Evolutionary conservation across 2,888 invertebrate genomes (phyloP), one percentile per base, ranked within the genome.

Genomic region (Smittia sp.): DNA sequence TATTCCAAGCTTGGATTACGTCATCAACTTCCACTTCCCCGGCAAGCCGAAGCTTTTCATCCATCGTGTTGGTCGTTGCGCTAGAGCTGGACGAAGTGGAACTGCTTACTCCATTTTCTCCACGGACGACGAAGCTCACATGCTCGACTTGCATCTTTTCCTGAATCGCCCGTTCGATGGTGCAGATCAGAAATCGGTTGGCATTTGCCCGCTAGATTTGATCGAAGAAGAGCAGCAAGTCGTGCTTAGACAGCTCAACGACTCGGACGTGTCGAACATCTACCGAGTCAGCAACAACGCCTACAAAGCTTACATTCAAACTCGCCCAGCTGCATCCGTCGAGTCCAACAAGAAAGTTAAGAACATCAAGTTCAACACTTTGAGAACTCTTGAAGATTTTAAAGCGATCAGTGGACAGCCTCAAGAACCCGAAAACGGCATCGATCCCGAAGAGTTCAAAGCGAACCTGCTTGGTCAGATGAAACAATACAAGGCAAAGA

Each of bases 11-110:
- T 83, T 99, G 76, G 98, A 99, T 79, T 94, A 91, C 76, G 98
- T 98, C 39, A 92, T 99, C 73, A 99, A 99, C 82, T 93, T 90
- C 78, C 93, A 98, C 85, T 99, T 99, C 80, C 98, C 99, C 0
- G 92, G 95, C 0, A 98, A 96, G 81, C 89, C 96, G 0, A 99
- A 99, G 83, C 85, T 99, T 22, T 99, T 98, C 83, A 93, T 99
- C 25, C 99, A 99, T 83, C 87, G 99, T 86, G 99, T 98, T 75
- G 98, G 91, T 76, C 90, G 99, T 75, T 98, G 98, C 81, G 98
- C 98, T 1, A 87, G 98, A 77, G 98, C 98, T 73, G 98, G 98
- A 0, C 86, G 96, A 38, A 87, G 89, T 39, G 99, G 99, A 38
- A 91, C 89, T 0, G 97, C 99, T 0, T 95, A 91, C 81, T 97